phyloP scores from a whole-genome alignment of 2,888 invertebrate species.

The Stomorhina lunata region DNA sequence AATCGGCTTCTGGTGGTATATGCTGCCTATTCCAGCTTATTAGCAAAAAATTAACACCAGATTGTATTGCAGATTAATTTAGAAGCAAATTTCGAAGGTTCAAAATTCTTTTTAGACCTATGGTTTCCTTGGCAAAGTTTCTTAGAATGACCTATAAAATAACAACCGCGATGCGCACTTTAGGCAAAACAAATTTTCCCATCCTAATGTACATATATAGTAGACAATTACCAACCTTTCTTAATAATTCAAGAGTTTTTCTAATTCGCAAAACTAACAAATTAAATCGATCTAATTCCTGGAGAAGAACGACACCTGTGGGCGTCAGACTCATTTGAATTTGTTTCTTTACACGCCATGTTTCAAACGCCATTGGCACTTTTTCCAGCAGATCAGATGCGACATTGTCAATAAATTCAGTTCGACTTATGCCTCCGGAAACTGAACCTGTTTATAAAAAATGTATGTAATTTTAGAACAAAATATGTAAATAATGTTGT shows the following conservation, averaged over 20 bases:
- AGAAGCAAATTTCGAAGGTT: no score
- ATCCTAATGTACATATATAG: background rate
- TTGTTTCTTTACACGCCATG: slow-evolving; percentile 89
- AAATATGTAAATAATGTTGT: no score
- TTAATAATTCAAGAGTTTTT: slow-evolving; percentile 85
- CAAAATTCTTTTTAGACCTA: no score
- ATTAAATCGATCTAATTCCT: slow-evolving; percentile 95
- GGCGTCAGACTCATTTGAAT: slow-evolving; percentile 91
- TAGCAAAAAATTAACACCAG: no score
- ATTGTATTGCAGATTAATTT: no score
- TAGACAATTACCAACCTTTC: slow-evolving; percentile 80
- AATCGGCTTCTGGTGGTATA: no score
- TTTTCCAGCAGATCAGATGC: slow-evolving; percentile 89
- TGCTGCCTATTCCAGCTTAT: no score
- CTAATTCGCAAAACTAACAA: slow-evolving; percentile 86
- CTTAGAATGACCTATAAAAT: no score
- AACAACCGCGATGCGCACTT: no score
- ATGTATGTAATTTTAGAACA: background rate
- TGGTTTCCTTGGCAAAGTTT: no score
- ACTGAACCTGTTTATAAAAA: slow-evolving; percentile 82
- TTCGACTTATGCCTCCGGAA: slow-evolving; percentile 88
- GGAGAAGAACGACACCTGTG: slow-evolving; percentile 91
- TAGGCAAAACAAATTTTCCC: no score
- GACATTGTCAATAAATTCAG: slow-evolving; percentile 90
- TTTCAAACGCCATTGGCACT: slow-evolving; percentile 88